Base-by-base conservation (phyloP, 2,888 invertebrate genomes). In the Ryuthela nishihirai region DNA sequence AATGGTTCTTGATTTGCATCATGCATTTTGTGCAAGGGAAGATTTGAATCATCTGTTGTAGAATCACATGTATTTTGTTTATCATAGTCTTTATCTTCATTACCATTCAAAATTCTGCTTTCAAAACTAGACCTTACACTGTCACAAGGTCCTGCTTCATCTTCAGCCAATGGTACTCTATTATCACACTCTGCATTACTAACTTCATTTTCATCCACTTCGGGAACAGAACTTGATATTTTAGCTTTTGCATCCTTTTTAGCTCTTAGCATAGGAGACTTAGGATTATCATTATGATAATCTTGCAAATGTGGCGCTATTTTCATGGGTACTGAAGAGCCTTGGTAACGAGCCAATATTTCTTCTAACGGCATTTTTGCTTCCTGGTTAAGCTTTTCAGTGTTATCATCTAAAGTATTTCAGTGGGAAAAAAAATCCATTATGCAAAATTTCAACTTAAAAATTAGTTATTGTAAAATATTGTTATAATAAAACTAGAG, bases 341-440 rank as follows among this genome's bases (percentile, higher is more conserved):
- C 12, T 34, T 34, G n/a, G 18, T 40, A 40, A 21, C 40, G 20
- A 23, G 40, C 40, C 18, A 40, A 10, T 7, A 40, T n/a, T 40
- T 40, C 40, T 23, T 40, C 24, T 18, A 40, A 23, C 4, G 40
- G 40, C 40, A 40, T 40, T 20, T 20, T n/a, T 21, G 40, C 40
- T 40, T 40, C 40, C 18, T 34, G n/a, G 17, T 34, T 34, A 34
- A 34, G 34, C 17, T 15, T 17, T 6, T n/a, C 17, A 34, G 34
- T 34, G 10, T 34, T 17, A 34, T 34, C 34, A 15, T 34, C 34
- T 34, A 34, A 34, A 34, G 17, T 3, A 29, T 34, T 34, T 3
- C 12, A n/a, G 12, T n/a, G 12, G 12, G 15, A 34, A 5, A 5
- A 34, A 3, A 34, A 34, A 34, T n/a, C 15, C 9, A 29, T 29